phyloP scores from a whole-genome alignment of 2,888 invertebrate genomes.

The Entomobrya multifasciata region DNA sequence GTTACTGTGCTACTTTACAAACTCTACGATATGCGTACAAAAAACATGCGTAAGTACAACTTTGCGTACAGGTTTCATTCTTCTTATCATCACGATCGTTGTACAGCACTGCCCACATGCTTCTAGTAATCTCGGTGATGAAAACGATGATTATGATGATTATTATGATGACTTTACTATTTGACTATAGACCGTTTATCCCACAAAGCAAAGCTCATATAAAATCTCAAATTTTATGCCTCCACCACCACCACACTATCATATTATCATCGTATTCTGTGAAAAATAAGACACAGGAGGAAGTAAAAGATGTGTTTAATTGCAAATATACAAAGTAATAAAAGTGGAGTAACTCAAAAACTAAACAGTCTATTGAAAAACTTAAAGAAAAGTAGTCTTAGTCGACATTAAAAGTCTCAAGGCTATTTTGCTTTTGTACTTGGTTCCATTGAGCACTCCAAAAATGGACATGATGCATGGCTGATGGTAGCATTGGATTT shows the following conservation, averaged over 20 bases:
- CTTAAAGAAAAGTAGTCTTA: too few species aligned
- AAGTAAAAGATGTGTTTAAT: too few species aligned
- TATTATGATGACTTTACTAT: neutral
- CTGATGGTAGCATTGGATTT: conserved; percentile 36
- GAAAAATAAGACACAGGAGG: too few species aligned
- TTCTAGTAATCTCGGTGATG: too few species aligned
- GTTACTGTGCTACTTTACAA: neutral
- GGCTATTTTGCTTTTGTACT: conserved; percentile 4
- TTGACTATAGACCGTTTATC: too few species aligned
- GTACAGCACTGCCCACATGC: neutral
- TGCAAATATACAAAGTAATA: neutral
- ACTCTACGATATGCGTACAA: neutral
- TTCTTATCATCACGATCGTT: conserved; percentile 9
- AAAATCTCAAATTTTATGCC: too few species aligned
- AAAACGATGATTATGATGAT: neutral
- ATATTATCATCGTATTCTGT: neutral
- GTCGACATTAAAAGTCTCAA: too few species aligned
- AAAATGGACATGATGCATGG: conserved; percentile 55
- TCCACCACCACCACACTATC: neutral
- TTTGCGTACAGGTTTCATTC: too few species aligned
- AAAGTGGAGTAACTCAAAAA: neutral
- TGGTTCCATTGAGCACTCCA: conserved; percentile 53
- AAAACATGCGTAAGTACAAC: neutral
- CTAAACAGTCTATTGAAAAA: neutral
- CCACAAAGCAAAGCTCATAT: too few species aligned